Evolutionary conservation across 2,113 vertebrate genomes (phyloP).

Genomic region (Brachyistius frenatus): DNA sequence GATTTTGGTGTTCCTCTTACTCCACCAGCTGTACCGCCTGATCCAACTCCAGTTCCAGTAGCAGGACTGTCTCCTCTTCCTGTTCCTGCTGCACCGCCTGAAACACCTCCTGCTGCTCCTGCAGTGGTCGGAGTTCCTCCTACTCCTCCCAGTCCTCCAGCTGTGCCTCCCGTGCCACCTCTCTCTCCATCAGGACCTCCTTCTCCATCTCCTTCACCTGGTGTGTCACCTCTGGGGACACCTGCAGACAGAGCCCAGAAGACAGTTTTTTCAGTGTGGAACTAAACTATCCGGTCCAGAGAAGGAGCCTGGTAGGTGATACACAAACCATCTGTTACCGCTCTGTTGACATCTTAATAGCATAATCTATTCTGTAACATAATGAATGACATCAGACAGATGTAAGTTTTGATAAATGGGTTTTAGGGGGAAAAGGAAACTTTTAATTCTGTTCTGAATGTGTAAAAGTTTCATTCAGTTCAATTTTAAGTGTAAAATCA

Average conservation of each 20-base stretch:
- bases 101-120: slow-evolving; percentile 38
- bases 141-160: slow-evolving; percentile 41
- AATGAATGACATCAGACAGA: no score
- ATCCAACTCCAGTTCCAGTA: slow-evolving; percentile 55
- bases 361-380: no score
- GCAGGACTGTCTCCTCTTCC: slow-evolving; percentile 55
- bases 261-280: not conserved
- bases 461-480: no score
- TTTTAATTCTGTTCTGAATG: no score
- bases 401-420: no score
- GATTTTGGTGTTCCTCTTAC: slow-evolving; percentile 70
- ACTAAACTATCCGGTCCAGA: not conserved
- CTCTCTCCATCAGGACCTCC: slow-evolving; percentile 70
- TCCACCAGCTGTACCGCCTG: slow-evolving; percentile 29
- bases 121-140: slow-evolving; percentile 39
- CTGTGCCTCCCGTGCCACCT: slow-evolving; percentile 26
- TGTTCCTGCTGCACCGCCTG: slow-evolving; percentile 20
- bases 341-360: no score
- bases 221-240: slow-evolving; percentile 83
- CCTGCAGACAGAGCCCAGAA: slow-evolving; percentile 50
- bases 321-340: no score
- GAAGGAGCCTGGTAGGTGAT: no score
- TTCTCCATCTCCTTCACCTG: slow-evolving; percentile 79
- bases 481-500: no score
- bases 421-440: no score